Evolutionary conservation across 2,113 vertebrate genomes (phyloP).

Genomic region (Grus americana): DNA sequence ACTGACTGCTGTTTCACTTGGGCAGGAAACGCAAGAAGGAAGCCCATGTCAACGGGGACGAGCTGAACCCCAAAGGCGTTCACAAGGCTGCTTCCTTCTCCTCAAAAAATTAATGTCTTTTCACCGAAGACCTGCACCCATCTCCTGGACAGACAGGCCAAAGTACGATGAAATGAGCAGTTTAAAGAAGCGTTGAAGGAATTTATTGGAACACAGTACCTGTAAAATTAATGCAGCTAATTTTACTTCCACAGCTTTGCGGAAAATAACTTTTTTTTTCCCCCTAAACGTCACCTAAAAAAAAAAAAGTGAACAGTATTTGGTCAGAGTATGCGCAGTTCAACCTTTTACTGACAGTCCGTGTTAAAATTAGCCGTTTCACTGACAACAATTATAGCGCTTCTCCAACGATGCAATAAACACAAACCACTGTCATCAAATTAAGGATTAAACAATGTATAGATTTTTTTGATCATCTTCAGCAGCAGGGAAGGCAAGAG

Average conservation of each 20-base stretch:
- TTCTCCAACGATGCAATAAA: not conserved
- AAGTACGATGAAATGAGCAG: not conserved
- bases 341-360: not conserved
- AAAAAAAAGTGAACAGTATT: too few species aligned
- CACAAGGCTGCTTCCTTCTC: not conserved
- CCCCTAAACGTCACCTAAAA: not conserved
- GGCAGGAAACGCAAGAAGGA: too few species aligned
- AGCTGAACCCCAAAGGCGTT: not conserved
- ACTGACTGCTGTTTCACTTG: too few species aligned
- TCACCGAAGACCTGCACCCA: not conserved
- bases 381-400: not conserved
- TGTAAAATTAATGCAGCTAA: not conserved
- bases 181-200: not conserved
- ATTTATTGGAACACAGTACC: not conserved
- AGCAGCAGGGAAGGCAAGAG: not conserved
- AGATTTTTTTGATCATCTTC: too few species aligned
- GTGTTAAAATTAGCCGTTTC: not conserved
- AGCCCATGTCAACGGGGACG: fast-evolving
- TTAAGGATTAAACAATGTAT: not conserved
- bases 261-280: not conserved
- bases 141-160: not conserved
- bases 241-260: not conserved
- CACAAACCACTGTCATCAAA: not conserved
- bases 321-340: fast-evolving
- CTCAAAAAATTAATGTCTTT: too few species aligned